A percentile compares a stretch with the other conserved stretches of the same genome.
Conservation (phyloP, 2,113 vertebrate genomes). For the Campylomormyrus numenius region DNA sequence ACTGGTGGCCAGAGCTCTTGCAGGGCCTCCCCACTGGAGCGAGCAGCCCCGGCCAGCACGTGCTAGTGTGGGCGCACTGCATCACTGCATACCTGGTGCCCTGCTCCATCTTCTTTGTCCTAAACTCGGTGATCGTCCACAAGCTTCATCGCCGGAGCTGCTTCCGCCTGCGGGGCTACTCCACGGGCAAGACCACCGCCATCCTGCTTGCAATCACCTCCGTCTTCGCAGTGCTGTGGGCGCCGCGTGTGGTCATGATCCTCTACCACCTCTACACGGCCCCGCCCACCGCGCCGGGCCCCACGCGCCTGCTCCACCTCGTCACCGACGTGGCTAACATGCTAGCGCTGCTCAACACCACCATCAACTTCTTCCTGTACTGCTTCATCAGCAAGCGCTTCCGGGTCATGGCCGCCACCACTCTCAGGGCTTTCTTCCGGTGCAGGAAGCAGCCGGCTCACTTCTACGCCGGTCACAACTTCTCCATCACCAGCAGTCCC, state of each 20-base stretch:
- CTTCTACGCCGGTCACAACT: conserved; percentile 89
- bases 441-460: conserved; percentile 78
- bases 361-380: conserved; percentile 97
- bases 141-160: conserved; percentile 77
- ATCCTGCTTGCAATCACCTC: conserved; percentile 91
- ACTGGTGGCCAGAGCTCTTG: conserved; percentile 97
- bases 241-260: conserved; percentile 82
- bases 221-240: conserved; percentile 89
- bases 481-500: conserved; percentile 95
- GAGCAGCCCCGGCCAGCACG: conserved; percentile 73
- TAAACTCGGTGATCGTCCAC: conserved; percentile 83
- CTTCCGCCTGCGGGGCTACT: conserved; percentile 83
- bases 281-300: conserved; percentile 63
- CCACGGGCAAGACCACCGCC: conserved; percentile 90
- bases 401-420: conserved; percentile 81
- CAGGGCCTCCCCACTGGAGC: conserved; percentile 54
- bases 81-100: conserved; percentile 86
- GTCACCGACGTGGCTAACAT: conserved; percentile 87
- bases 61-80: conserved; percentile 89
- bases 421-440: conserved; percentile 77
- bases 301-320: conserved; percentile 73
- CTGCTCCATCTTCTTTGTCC: conserved; percentile 86
- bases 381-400: conserved; percentile 97
- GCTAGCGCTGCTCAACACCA: conserved; percentile 89
- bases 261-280: conserved; percentile 86